Evolutionary conservation across 2,888 invertebrate species (phyloP).

Genomic region (Parapristionchus giblindavisi): DNA sequence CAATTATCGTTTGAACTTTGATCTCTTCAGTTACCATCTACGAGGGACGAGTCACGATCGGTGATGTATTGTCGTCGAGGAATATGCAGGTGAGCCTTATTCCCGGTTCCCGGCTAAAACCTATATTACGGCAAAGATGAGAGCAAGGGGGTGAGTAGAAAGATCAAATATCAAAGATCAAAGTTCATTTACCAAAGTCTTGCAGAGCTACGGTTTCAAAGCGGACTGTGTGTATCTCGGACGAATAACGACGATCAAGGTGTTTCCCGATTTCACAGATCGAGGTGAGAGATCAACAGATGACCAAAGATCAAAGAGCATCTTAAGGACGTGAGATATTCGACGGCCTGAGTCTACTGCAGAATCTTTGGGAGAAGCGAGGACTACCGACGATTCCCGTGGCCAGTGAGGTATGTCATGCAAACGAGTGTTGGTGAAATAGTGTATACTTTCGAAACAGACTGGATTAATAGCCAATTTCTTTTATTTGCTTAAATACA

Average conservation of each 20-base stretch:
- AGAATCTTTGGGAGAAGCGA: conserved; percentile 42
- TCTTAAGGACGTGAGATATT: conserved; percentile 18
- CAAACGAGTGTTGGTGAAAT: too few species aligned
- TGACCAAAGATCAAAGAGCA: conserved; percentile 35
- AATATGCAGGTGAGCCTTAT: conserved; percentile 35
- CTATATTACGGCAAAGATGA: conserved; percentile 41
- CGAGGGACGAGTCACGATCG: conserved; percentile 59
- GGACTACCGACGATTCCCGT: conserved; percentile 38
- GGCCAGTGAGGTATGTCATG: conserved; percentile 38
- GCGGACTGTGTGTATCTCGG: conserved; percentile 62
- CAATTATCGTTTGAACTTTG: conserved; percentile 38
- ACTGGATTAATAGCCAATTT: background rate
- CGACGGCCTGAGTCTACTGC: conserved; percentile 37
- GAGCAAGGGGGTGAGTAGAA: conserved; percentile 22
- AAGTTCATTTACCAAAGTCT: background rate
- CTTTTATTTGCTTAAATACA: background rate
- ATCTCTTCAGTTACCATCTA: conserved; percentile 55
- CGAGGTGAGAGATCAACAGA: conserved; percentile 44
- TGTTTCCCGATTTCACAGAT: conserved; percentile 42
- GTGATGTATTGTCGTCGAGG: conserved; percentile 37
- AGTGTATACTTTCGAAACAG: background rate
- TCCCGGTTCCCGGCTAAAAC: too few species aligned
- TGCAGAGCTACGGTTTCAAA: conserved; percentile 58
- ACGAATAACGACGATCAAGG: conserved; percentile 40
- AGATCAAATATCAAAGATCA: conserved; percentile 8